Base-by-base conservation (phyloP, 2,113 vertebrate species). In the Podilymbus podiceps region DNA sequence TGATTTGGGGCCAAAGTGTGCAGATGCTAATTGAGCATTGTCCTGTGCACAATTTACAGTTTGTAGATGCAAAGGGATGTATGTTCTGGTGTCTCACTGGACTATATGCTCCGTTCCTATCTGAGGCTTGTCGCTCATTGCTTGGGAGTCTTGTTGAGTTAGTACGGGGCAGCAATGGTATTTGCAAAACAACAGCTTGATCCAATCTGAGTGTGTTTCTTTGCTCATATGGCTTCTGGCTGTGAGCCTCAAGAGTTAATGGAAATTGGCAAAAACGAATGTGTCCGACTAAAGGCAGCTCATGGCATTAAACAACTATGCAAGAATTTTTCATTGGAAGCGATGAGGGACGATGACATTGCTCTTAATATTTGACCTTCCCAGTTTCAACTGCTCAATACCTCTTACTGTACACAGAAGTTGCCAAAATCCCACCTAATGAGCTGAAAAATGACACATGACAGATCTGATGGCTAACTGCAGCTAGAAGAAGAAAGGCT, bases 261-360 rank as follows among this genome's bases (percentile, higher is more conserved):
- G 64, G 38, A 79, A 95, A 85, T 55, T 91, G 90, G 97, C 95
- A 96, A 97, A 96, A 97, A 38, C 0, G 7, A 74, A 64, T 25
- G 31, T 74, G 88, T 75, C 81, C 60, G 76, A 94, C 77, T 88
- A 97, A 91, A 87, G 91, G 92, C 94, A 95, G 85, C 35, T 93
- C 88, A 89, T 97, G 93, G 92, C 96, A 95, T 95, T 97, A 95
- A 96, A 98, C 98, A 98, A 98, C 99, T 98, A 98, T 84, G 89
- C 89, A 98, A 98, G 98, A 99, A 99, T 99, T 98, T 99, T 98
- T 99, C 98, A 98, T 99, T 98, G 98, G 77, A 97, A 97, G 98
- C 79, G 98, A 98, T 98, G 99, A 99, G 91, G 96, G 98, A 98
- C 97, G 98, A 98, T 97, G 97, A 98, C 98, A 98, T 98, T 97